Evolutionary conservation across 2,113 vertebrate genomes (phyloP), one percentile per base, ranked within the genome.

Genomic region (Prochilodus magdalenae): DNA sequence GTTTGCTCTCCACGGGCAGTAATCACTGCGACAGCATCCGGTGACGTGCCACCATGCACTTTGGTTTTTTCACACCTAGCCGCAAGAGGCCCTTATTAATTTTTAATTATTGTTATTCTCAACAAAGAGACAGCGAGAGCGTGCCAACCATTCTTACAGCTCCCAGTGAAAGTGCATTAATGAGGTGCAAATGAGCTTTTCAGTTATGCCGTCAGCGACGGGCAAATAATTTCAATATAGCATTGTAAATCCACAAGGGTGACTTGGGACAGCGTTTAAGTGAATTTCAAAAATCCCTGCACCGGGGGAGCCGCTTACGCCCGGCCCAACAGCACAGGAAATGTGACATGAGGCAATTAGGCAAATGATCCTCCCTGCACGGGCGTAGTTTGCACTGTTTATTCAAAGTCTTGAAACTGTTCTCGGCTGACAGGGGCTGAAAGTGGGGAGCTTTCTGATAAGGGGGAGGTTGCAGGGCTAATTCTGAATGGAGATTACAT

Each of bases 401-500:
- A 84, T 83, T 73, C 69, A 4, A 33, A 77, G 13, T 77, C 76
- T 85, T 62, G 22, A 69, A 65, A 62, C 29, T 78, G 73, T 27
- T 83, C 73, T 53, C 4, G 7, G 62, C 59, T 66, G 33, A 72
- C 69, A 76, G 63, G 84, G 77, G 65, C 84, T 60, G n/a, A 24
- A 71, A 57, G n/a, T 47, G 30, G 47, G 40, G 57, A 26, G 59
- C 30, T n/a, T 40, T 55, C 69, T 60, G 73, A 86, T 73, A 78
- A 83, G 65, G 30, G 16, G 26, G 26, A 53, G 12, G 40, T 44
- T 27, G 51, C 18, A 77, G 15, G 33, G 33, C 44, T 75, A n/a
- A 10, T 44, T 71, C 57, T 66, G 29, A 24, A 44, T 62, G 16
- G 63, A 81, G 77, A 89, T 88, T 87, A 87, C 36, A 92, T 91